These are phyloP conservation scores for Indicator indicator DNA, from an alignment of 2,113 vertebrate species.

Conservation along the genomic window DNA sequence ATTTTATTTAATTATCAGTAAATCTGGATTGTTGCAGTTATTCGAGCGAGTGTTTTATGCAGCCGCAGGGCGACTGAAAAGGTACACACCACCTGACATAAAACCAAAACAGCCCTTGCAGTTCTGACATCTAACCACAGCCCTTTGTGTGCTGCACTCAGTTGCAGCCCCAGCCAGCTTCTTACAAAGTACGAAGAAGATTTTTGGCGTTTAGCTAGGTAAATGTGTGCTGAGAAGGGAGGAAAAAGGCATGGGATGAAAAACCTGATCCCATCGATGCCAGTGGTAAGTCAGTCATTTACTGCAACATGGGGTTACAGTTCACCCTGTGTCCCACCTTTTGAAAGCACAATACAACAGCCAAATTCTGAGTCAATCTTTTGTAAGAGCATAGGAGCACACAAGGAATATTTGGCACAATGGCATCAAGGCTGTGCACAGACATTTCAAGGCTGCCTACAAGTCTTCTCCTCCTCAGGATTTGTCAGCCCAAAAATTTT, in stretches of 20 bases:
- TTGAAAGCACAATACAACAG: background rate
- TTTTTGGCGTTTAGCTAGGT: slow-evolving; percentile 3
- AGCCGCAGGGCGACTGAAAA: slow-evolving; percentile 2
- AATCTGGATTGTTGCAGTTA: background rate
- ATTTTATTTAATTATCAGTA: slow-evolving; percentile 27
- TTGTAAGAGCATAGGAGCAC: slow-evolving; percentile 10
- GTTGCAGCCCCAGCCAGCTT: slow-evolving; percentile 1
- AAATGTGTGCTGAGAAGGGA: background rate
- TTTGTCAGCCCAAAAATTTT: background rate
- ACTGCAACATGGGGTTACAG: background rate
- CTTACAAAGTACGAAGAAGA: background rate
- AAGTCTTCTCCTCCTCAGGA: background rate
- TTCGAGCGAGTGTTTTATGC: background rate
- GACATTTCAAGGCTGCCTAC: background rate
- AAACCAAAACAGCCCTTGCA: slow-evolving; percentile 18
- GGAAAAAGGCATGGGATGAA: slow-evolving; percentile 8
- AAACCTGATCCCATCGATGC: background rate
- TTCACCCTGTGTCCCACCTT: background rate
- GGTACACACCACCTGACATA: background rate
- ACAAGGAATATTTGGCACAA: slow-evolving; percentile 30
- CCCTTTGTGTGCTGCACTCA: background rate
- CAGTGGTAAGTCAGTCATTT: background rate
- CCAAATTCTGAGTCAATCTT: background rate
- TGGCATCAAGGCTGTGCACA: background rate
- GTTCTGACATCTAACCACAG: background rate